Percentiles rank a stretch among this genome's conserved stretches.
These are phyloP conservation scores for Caenorhabditis macrosperma DNA, from an alignment of 2,888 invertebrate species.

Conservation along the genomic window DNA sequence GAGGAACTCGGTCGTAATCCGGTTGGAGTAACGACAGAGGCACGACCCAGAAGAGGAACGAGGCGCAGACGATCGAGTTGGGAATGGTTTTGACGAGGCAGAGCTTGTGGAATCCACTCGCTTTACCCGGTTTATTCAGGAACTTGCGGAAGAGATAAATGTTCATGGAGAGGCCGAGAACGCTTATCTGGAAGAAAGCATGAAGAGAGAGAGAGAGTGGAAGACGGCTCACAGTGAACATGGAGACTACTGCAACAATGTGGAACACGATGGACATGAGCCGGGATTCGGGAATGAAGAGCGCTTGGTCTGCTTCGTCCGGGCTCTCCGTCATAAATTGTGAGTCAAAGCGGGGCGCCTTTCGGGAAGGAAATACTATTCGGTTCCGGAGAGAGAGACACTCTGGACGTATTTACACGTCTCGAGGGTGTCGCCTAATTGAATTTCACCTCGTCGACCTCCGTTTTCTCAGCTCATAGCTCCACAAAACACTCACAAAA, in stretches of 20 bases:
- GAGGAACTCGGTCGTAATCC: constrained; percentile 34
- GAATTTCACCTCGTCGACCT: constrained; percentile 11
- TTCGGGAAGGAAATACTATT: constrained; percentile 26
- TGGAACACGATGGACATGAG: constrained; percentile 44
- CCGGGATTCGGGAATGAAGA: constrained; percentile 35
- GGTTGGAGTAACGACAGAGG: constrained; percentile 41
- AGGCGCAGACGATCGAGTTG: constrained; percentile 46
- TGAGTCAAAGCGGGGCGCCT: constrained; percentile 17
- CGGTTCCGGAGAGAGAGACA: constrained; percentile 17
- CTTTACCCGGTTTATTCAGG: constrained; percentile 34
- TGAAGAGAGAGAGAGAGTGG: background rate
- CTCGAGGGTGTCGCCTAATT: constrained; percentile 27
- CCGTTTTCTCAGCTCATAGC: background rate
- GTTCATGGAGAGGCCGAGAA: constrained; percentile 25
- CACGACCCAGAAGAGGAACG: constrained; percentile 47
- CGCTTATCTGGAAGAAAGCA: constrained; percentile 28
- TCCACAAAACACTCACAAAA: background rate
- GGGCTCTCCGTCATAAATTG: constrained; percentile 39
- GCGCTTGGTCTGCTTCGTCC: constrained; percentile 22
- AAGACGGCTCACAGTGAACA: constrained; percentile 45
- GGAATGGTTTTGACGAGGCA: constrained; percentile 51
- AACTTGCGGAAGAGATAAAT: constrained; percentile 41
- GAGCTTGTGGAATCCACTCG: constrained; percentile 42
- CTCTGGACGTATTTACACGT: constrained; percentile 20
- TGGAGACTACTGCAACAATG: constrained; percentile 24